phyloP scores from a whole-genome alignment of 2,888 invertebrate species.

The Rambutsinella grinnellia region DNA sequence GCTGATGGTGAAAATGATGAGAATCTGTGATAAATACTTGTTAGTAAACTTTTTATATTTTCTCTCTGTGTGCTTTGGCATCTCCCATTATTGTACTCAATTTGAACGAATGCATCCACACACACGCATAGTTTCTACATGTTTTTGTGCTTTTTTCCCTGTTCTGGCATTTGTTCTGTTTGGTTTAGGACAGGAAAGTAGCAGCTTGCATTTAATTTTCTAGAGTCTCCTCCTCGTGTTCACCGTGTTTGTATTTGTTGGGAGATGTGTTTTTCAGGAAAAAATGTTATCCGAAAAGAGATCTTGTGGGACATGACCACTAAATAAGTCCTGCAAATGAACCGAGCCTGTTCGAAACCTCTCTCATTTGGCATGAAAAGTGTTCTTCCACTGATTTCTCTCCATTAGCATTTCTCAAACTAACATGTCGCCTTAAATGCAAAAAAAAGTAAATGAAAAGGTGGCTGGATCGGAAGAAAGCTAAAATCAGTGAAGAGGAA shows the following conservation, averaged over 20 bases:
- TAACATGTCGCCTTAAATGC: not conserved
- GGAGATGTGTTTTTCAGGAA: not conserved
- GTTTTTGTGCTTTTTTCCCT: not conserved
- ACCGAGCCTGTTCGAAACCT: not conserved
- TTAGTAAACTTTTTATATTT: conserved; percentile 29
- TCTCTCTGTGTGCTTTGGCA: not conserved
- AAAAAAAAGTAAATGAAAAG: not conserved
- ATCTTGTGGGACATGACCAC: conserved; percentile 52
- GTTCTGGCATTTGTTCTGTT: not conserved
- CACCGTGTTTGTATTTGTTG: conserved; percentile 32
- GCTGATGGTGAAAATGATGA: conserved; percentile 36
- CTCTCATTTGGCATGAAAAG: no score
- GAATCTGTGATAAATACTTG: conserved; percentile 51
- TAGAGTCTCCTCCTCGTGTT: not conserved
- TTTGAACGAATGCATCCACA: not conserved
- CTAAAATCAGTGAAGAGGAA: no score
- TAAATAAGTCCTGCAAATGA: not conserved
- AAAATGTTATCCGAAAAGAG: conserved; percentile 36
- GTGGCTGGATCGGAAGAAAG: not conserved
- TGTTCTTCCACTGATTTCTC: no score
- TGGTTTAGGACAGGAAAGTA: not conserved
- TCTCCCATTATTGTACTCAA: not conserved
- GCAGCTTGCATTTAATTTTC: not conserved
- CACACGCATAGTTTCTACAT: not conserved
- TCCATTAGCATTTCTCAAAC: no score